These are phyloP conservation scores for Atherinomorus stipes DNA, from an alignment of 2,113 vertebrate species.

Conservation along the genomic window DNA sequence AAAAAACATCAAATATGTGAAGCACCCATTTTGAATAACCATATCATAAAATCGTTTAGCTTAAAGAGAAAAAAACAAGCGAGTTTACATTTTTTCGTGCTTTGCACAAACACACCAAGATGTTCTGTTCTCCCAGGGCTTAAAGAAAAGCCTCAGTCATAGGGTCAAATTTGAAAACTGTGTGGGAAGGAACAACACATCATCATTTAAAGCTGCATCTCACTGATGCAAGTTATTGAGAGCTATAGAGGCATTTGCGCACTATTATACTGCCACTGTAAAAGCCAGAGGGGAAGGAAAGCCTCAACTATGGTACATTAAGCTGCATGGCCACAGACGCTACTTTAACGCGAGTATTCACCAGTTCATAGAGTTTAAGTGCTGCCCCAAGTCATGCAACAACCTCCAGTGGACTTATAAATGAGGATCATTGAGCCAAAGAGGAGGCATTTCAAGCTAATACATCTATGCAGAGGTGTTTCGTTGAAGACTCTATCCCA, in stretches of 20 bases:
- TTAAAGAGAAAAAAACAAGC: neutral
- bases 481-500: conserved; percentile 38
- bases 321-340: conserved; percentile 45
- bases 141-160: conserved; percentile 46
- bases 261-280: conserved; percentile 45
- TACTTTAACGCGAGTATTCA: conserved; percentile 63
- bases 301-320: conserved; percentile 58
- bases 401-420: conserved; percentile 63
- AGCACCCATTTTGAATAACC: conserved; percentile 42
- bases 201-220: conserved; percentile 46
- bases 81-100: conserved; percentile 7
- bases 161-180: conserved; percentile 43
- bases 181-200: conserved; percentile 53
- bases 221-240: conserved; percentile 54
- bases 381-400: conserved; percentile 60
- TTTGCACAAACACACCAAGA: conserved; percentile 29
- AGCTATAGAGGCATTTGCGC: conserved; percentile 34
- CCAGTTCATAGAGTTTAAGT: conserved; percentile 75
- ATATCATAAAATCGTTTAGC: conserved; percentile 21
- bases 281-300: conserved; percentile 52
- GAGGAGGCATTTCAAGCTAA: conserved; percentile 46
- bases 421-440: conserved; percentile 59
- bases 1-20: too few relatives aligned
- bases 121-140: conserved; percentile 49
- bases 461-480: conserved; percentile 41